Evolutionary conservation across 2,113 vertebrate species (phyloP), one percentile per base, ranked within the genome.

Genomic region (Coregonus clupeaformis): DNA sequence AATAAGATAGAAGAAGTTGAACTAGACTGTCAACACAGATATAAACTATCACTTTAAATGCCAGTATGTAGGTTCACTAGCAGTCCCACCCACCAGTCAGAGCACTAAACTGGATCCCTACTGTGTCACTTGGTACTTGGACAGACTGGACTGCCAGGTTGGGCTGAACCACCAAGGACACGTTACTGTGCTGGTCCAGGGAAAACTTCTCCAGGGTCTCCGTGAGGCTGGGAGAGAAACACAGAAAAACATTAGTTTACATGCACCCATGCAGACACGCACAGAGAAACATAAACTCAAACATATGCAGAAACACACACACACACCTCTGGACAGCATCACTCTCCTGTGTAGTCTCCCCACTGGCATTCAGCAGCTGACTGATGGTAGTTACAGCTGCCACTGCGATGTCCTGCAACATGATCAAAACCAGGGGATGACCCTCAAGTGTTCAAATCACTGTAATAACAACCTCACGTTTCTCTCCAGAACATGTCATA

Each of bases 91-190:
- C 25, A 77, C 80, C 74, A 49, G 60, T 57, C 32, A 79, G 66
- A 27, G 68, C 68, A n/a, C 57, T 76, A 45, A 85, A 77, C 49
- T 83, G 69, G 18, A 87, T 42, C 36, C 36, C 36, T 42, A 42
- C 36, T 11, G 7, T 2, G 36, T 42, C 36, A 42, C 36, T 42
- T 42, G 9, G 36, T 42, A 42, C 36, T 42, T 42, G 36, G 2
- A 66, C 18, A 3, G 79, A 76, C 63, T 78, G 74, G 9, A 87
- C 65, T 3, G 52, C 83, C 27, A 87, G 59, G 30, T 85, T 87
- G 6, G 80, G 83, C 71, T 87, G 85, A 4, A 87, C 81, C 49
- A 85, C 24, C 25, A 18, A 49, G 25, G 77, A 52, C 22, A 9
- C 14, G 24, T 47, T 75, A 20, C 2, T 20, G 5, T 6, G 32